Conservation (phyloP, 2,797 vertebrate species). For the Chloroceryle amazona region DNA sequence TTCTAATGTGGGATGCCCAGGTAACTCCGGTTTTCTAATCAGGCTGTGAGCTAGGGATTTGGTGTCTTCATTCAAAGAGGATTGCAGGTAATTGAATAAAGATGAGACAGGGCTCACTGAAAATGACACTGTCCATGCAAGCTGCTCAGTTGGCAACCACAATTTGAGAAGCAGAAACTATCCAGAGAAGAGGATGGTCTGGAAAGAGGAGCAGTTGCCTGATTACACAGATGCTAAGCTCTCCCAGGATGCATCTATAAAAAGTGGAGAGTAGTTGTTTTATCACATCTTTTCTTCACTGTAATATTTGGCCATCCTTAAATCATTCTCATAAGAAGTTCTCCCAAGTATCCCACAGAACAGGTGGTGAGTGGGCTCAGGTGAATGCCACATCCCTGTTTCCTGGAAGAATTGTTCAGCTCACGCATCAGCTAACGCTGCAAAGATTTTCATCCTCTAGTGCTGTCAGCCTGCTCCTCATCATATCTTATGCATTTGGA, state of each 20-base stretch:
- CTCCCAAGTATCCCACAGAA: background rate
- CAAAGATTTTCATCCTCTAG: rapidly evolving
- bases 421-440: rapidly evolving
- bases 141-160: background rate
- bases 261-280: background rate
- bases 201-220: background rate
- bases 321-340: background rate
- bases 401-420: background rate
- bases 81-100: background rate
- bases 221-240: background rate
- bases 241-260: background rate
- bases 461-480: background rate
- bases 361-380: background rate
- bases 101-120: background rate
- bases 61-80: background rate
- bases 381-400: background rate
- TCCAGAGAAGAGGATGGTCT: background rate
- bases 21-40: background rate
- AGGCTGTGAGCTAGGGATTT: background rate
- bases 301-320: background rate
- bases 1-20: background rate
- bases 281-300: background rate
- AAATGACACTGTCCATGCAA: background rate
- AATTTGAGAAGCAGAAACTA: background rate
- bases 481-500: background rate